Evolutionary conservation across 1,140 invertebrate genomes (phyloP), one percentile per base, ranked within the genome.

Genomic region (Drosophila baimaii): DNA sequence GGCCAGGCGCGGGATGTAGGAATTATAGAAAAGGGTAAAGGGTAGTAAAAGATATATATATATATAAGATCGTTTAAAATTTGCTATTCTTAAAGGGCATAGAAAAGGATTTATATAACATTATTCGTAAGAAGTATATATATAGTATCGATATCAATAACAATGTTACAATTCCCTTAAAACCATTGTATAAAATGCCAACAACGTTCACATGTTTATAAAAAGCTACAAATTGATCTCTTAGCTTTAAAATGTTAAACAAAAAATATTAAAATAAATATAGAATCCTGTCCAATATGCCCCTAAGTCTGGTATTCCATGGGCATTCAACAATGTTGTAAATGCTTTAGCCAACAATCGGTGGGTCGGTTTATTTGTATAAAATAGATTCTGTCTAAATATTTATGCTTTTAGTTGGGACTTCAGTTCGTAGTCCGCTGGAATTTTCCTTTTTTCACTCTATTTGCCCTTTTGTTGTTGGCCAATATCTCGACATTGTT

Each of bases 371-470:
- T 71, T 70, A 62, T 71, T 63, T 56, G 43, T 56, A 31, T 44
- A 58, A 72, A 77, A 76, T 76, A 59, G 35, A 57, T 66, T 51
- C 15, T 65, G 21, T 56, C 52, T 76, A 76, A 66, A 52, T 69
- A 62, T 70, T 55, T 77, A 77, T 70, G 55, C 59, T 78, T 63
- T 64, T 49, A 57, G 52, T 58, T 44, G 19, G 27, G n/a, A 70
- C 41, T 57, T 59, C 44, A 44, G 43, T 78, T 71, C 19, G 17
- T 21, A 13, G 35, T 41, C 44, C 21, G 35, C 15, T 51, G 17
- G 2, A 44, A 73, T 49, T 31, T 63, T 54, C 33, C 27, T 10
- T 51, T 64, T 69, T 47, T 33, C 31, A 70, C 27, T 58, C 21
- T 21, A 21, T 47, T 71, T 25, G n/a, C 47, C 25, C 6, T 70